Conservation (phyloP, 2,797 vertebrate species). For the Sebastes hopkinsi region DNA sequence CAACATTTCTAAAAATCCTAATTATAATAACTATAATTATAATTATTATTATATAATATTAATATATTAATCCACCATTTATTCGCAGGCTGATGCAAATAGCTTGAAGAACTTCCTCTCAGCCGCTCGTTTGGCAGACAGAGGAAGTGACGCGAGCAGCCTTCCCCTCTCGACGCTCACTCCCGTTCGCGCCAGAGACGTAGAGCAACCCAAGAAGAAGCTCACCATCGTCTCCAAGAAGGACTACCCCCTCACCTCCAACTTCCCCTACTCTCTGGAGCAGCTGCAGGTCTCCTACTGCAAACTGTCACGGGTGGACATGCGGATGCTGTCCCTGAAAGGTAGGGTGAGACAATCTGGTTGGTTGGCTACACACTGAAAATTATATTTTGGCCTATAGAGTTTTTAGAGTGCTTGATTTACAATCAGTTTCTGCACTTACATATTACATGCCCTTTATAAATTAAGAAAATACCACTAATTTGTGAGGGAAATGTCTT, state of each 20-base stretch:
- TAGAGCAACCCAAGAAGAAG: constrained; percentile 95
- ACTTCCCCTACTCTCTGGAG: constrained; percentile 92
- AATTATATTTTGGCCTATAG: neutral
- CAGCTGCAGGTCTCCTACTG: constrained; percentile 96
- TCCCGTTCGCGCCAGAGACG: constrained; percentile 89
- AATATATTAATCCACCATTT: neutral
- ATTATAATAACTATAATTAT: too few relatives aligned
- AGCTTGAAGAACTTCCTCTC: constrained; percentile 94
- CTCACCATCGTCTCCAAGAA: constrained; percentile 91
- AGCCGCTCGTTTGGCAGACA: constrained; percentile 89
- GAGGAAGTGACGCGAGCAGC: constrained; percentile 79
- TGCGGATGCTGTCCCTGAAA: constrained; percentile 89
- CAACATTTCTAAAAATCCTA: too few relatives aligned
- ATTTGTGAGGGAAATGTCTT: too few relatives aligned
- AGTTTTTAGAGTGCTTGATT: neutral
- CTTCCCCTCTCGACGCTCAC: constrained; percentile 86
- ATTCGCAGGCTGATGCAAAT: constrained; percentile 86
- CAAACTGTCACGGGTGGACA: constrained; percentile 90
- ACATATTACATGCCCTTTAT: too few relatives aligned
- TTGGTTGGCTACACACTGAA: neutral
- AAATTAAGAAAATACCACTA: too few relatives aligned
- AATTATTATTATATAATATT: too few relatives aligned
- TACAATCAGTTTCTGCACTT: neutral
- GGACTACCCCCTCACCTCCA: constrained; percentile 92
- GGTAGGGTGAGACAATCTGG: constrained; percentile 30